phyloP scores from a whole-genome alignment of 2,888 invertebrate species.

The Ypsolopha scabrella region DNA sequence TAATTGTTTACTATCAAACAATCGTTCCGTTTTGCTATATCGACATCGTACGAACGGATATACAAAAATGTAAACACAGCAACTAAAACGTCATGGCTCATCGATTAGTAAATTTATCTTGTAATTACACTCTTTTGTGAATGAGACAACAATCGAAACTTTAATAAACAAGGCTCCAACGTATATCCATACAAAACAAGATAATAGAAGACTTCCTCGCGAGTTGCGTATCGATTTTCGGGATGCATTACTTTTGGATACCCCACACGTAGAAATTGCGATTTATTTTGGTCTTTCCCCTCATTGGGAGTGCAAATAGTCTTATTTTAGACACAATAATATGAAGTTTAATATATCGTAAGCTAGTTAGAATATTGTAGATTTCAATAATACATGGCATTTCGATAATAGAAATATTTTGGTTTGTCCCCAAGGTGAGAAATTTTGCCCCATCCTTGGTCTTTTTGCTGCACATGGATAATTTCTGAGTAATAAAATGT shows the following conservation, averaged over 20 bases:
- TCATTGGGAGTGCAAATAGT: too few relatives aligned
- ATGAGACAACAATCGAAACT: slow-evolving; percentile 38
- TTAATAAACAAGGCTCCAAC: slow-evolving; percentile 18
- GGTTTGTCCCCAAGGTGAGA: too few relatives aligned
- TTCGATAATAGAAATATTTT: too few relatives aligned
- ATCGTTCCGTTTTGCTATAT: slow-evolving; percentile 27
- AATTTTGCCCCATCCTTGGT: too few relatives aligned
- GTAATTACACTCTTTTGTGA: slow-evolving; percentile 54
- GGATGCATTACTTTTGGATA: slow-evolving; percentile 5
- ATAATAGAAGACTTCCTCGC: slow-evolving; percentile 9
- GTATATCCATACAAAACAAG: slow-evolving; percentile 10
- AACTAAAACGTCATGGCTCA: slow-evolving; percentile 38
- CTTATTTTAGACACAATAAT: too few relatives aligned
- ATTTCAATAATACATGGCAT: too few relatives aligned
- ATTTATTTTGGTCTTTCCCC: not conserved
- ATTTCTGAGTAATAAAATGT: too few relatives aligned
- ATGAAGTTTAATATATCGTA: too few relatives aligned
- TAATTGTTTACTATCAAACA: slow-evolving; percentile 36
- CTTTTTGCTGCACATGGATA: too few relatives aligned
- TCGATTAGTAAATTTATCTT: slow-evolving; percentile 51
- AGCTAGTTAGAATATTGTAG: too few relatives aligned
- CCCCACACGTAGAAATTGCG: not conserved
- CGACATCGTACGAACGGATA: slow-evolving; percentile 24
- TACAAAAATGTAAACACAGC: slow-evolving; percentile 50
- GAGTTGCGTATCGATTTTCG: slow-evolving; percentile 29